Conservation (phyloP, 2,113 vertebrate genomes). For the Lucifuga dentata region DNA sequence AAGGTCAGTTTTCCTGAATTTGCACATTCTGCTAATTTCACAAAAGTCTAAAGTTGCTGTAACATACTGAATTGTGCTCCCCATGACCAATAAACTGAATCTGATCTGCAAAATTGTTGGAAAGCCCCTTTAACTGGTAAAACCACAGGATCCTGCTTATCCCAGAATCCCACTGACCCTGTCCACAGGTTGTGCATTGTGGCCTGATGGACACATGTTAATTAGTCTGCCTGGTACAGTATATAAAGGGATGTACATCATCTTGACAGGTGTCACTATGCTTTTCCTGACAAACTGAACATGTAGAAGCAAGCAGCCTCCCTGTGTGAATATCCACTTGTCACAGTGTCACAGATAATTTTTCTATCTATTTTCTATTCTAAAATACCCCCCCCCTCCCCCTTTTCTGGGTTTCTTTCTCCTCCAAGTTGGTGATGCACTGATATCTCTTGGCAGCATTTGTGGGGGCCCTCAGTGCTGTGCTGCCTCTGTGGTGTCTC, state of each 20-base stretch:
- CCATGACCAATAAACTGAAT: too few relatives aligned
- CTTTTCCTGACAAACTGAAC: constrained; percentile 34
- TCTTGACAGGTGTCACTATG: constrained; percentile 26
- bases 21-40: too few relatives aligned
- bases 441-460: constrained; percentile 47
- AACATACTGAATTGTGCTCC: too few relatives aligned
- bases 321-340: constrained; percentile 28
- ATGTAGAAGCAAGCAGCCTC: constrained; percentile 39
- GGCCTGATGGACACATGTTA: constrained; percentile 69
- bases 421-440: constrained; percentile 8
- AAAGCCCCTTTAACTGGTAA: too few relatives aligned
- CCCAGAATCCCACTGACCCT: constrained; percentile 30
- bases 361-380: constrained; percentile 1
- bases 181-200: constrained; percentile 41
- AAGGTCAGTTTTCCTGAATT: too few relatives aligned
- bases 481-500: constrained; percentile 41
- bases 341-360: constrained; percentile 17
- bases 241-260: constrained; percentile 49
- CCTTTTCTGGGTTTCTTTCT: constrained; percentile 8
- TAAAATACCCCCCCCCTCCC: neutral
- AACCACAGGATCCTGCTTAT: constrained; percentile 26
- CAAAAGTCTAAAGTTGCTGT: too few relatives aligned
- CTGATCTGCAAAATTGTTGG: too few relatives aligned
- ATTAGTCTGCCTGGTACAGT: constrained; percentile 80
- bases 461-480: constrained; percentile 22